Percentiles rank a stretch among this genome's conserved stretches.
phyloP scores from a whole-genome alignment of 2,888 invertebrate genomes.

The Cantharis rustica region DNA sequence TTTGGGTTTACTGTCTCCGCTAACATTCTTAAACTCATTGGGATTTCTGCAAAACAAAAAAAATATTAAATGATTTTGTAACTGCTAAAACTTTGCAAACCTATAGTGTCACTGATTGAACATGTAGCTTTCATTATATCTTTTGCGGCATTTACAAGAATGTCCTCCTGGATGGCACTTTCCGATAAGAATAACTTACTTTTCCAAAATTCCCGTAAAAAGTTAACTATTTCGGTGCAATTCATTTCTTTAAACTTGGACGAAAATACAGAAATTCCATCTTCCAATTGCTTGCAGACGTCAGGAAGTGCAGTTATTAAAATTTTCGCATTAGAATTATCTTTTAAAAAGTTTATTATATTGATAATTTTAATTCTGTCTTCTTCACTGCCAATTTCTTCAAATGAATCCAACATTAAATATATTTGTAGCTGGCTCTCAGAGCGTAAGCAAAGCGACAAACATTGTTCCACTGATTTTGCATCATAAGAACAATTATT shows the following conservation, averaged over 20 bases:
- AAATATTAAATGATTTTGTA: no score
- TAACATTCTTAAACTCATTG: no score
- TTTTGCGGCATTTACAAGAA: neutral
- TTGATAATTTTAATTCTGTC: neutral
- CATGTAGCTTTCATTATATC: neutral
- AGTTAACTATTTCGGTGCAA: neutral
- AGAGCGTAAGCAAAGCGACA: slow-evolving; percentile 7
- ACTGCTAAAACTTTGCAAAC: neutral
- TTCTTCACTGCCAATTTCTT: neutral
- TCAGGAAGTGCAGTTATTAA: slow-evolving; percentile 18
- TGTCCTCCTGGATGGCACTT: neutral
- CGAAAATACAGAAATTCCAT: slow-evolving; percentile 14
- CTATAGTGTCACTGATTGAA: neutral
- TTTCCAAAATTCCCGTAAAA: slow-evolving; percentile 8
- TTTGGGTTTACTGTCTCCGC: no score
- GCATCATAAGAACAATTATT: neutral
- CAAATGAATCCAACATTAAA: slow-evolving; percentile 18
- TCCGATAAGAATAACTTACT: slow-evolving; percentile 2
- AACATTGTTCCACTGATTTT: neutral
- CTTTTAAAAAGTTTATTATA: slow-evolving; percentile 11
- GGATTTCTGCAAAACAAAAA: no score
- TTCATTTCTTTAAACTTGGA: neutral
- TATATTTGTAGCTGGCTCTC: slow-evolving; percentile 5
- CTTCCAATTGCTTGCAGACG: slow-evolving; percentile 6
- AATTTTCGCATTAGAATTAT: slow-evolving; percentile 1